Evolutionary conservation across 2,888 invertebrate genomes (phyloP).

Genomic region (Schrankia costaestrigalis): DNA sequence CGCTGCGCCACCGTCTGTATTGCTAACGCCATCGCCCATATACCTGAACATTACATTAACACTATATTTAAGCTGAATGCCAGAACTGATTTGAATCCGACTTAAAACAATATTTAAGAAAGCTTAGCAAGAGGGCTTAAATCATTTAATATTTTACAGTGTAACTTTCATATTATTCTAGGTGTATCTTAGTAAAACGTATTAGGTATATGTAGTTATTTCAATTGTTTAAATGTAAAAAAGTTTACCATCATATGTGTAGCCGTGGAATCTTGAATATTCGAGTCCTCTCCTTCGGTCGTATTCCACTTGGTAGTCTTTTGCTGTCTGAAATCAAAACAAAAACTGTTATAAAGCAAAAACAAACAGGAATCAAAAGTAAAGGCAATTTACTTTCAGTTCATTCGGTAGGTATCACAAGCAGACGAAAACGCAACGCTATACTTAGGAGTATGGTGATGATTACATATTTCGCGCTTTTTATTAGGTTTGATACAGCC

Average conservation of each 20-base stretch:
- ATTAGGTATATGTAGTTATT: background rate
- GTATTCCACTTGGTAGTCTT: constrained; percentile 93
- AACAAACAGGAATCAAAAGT: no score
- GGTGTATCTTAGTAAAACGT: background rate
- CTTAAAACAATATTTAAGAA: no score
- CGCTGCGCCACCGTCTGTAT: constrained; percentile 93
- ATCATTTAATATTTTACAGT: no score
- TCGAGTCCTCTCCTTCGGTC: constrained; percentile 89
- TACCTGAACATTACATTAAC: constrained; percentile 58
- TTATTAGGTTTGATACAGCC: no score
- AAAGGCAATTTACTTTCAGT: no score
- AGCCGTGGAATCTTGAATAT: constrained; percentile 97
- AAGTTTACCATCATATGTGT: constrained; percentile 95
- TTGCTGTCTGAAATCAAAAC: constrained; percentile 86
- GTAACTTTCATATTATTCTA: no score
- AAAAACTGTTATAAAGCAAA: background rate
- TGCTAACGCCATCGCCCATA: constrained; percentile 98
- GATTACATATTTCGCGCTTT: no score
- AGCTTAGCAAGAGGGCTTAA: no score
- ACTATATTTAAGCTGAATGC: background rate
- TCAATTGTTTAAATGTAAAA: background rate
- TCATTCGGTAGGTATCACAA: no score
- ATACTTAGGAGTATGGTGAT: no score
- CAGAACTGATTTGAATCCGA: background rate
- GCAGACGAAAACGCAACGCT: no score